Conservation (phyloP, 2,797 vertebrate species). For the Pseudochirops corinnae region DNA sequence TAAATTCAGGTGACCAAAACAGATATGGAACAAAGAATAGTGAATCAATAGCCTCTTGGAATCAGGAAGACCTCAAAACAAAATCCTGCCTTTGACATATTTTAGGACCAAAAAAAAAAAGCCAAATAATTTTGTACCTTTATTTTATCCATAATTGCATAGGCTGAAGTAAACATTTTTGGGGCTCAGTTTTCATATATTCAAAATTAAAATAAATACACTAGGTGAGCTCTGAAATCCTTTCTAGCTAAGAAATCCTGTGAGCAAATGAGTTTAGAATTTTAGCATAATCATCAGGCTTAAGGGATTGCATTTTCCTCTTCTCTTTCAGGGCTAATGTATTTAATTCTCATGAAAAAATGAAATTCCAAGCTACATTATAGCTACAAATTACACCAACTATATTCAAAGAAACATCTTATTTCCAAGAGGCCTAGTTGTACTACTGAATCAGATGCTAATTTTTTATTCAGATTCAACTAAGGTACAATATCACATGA, state of each 20-base stretch:
- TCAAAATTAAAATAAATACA: neutral
- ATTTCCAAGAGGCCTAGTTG: neutral
- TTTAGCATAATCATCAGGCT: constrained; percentile 20
- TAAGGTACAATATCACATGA: neutral
- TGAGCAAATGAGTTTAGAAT: accelerated
- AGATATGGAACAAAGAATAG: neutral
- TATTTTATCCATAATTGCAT: neutral
- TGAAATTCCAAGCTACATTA: neutral
- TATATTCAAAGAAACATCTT: neutral
- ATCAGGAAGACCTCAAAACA: neutral
- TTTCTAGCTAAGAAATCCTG: neutral
- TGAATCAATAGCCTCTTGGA: neutral
- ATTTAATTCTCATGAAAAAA: constrained; percentile 20
- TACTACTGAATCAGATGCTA: constrained; percentile 23
- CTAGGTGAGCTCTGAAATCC: neutral
- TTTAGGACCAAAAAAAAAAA: neutral
- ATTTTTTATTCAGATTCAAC: neutral
- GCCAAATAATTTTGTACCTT: neutral
- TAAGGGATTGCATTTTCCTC: neutral
- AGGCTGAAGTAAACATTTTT: neutral
- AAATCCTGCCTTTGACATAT: neutral
- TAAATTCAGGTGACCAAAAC: neutral
- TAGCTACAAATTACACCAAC: neutral
- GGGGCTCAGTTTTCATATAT: neutral
- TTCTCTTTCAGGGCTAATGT: neutral